Evolutionary conservation across 2,113 vertebrate species (phyloP).

Genomic region (Scomber scombrus): DNA sequence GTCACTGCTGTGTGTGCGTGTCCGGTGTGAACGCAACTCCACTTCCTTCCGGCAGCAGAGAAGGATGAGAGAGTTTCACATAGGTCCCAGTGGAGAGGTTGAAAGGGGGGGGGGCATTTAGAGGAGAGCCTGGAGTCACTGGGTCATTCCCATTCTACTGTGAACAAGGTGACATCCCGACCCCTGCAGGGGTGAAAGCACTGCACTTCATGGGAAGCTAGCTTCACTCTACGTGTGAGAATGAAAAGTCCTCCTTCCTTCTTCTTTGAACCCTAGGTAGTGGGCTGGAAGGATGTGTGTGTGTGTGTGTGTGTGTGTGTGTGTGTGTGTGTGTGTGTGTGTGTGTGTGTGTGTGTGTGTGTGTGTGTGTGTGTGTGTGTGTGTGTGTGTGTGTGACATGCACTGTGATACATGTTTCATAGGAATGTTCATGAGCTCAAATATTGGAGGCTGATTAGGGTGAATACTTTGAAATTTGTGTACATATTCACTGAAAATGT

Average conservation of each 20-base stretch:
- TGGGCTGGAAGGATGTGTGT: conserved; percentile 23
- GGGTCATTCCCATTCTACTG: conserved; percentile 75
- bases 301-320: conserved; percentile 19
- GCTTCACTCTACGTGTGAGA: conserved; percentile 53
- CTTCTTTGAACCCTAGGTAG: conserved; percentile 57
- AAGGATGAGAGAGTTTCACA: conserved; percentile 59
- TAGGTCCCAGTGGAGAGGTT: conserved; percentile 62
- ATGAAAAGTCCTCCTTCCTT: conserved; percentile 26
- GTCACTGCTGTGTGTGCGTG: conserved; percentile 65
- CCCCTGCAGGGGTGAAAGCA: conserved; percentile 73
- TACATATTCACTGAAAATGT: too few species aligned
- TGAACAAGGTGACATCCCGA: conserved; percentile 82
- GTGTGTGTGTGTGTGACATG: background rate
- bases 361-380: background rate
- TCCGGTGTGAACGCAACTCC: conserved; percentile 66
- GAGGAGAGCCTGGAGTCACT: conserved; percentile 35
- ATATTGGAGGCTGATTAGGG: too few species aligned
- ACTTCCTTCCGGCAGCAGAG: conserved; percentile 67
- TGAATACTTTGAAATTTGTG: too few species aligned
- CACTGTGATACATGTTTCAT: conserved; percentile 9
- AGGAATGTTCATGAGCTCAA: background rate
- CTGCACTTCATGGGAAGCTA: conserved; percentile 77
- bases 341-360: conserved; percentile 3
- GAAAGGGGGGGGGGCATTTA: conserved; percentile 38
- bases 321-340: conserved; percentile 21